Conservation (phyloP, 2,888 invertebrate genomes). For the Monochamus alternatus region DNA sequence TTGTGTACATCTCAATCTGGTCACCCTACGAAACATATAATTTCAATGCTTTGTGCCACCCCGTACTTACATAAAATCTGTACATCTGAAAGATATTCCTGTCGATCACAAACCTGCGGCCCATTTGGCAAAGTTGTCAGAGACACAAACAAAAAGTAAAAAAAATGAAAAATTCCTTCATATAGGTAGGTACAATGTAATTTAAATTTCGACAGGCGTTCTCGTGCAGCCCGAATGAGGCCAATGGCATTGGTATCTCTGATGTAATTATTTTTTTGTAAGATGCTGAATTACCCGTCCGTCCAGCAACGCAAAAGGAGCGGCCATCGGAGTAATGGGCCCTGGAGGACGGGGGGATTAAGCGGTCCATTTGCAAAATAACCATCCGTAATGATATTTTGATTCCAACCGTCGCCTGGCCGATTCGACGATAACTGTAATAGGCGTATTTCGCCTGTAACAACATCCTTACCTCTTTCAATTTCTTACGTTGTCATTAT, state of each 20-base stretch:
- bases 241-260: conserved; percentile 51
- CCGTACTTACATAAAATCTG: too few species aligned
- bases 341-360: background rate
- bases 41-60: too few species aligned
- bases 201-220: conserved; percentile 29
- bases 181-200: conserved; percentile 14
- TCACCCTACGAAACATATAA: too few species aligned
- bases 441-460: too few species aligned
- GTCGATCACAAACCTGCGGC: background rate
- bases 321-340: conserved; percentile 24
- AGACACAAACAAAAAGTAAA: conserved; percentile 3
- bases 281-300: conserved; percentile 37
- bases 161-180: conserved; percentile 24
- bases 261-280: conserved; percentile 53
- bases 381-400: conserved; percentile 14
- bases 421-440: too few species aligned
- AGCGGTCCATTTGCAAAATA: conserved; percentile 15
- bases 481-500: too few species aligned
- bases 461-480: too few species aligned
- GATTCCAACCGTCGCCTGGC: background rate
- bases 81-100: background rate
- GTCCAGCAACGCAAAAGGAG: conserved; percentile 18
- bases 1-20: too few species aligned
- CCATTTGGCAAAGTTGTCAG: background rate
- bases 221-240: conserved; percentile 36